A percentile compares a stretch with the other conserved stretches of the same genome.
Conservation (phyloP, 2,888 invertebrate genomes). For the Eupithecia exiguata region DNA sequence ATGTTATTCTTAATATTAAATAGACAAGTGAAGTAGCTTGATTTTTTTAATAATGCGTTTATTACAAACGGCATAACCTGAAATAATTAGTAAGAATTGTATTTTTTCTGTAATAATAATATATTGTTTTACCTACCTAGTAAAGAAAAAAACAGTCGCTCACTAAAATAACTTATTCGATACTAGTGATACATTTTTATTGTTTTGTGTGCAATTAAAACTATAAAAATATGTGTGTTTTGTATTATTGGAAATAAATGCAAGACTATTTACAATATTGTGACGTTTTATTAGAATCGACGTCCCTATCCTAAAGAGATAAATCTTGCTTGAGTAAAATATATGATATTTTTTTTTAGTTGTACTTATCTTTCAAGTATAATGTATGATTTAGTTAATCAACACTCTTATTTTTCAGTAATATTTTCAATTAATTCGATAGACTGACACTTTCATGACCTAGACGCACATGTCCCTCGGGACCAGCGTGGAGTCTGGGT, state of each 20-base stretch:
- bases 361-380: slow-evolving; percentile 3
- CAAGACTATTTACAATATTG: slow-evolving; percentile 18
- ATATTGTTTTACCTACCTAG: neutral
- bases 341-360: neutral
- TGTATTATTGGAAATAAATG: slow-evolving; percentile 24
- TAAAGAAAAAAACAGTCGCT: slow-evolving; percentile 4
- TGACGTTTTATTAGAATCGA: slow-evolving; percentile 1
- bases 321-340: neutral
- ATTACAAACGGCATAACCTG: slow-evolving; percentile 20
- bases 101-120: neutral
- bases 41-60: slow-evolving; percentile 29
- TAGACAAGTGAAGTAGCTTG: slow-evolving; percentile 28
- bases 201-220: neutral
- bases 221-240: neutral
- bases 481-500: no score
- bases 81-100: neutral
- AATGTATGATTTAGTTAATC: neutral
- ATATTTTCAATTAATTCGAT: neutral
- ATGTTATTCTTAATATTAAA: slow-evolving; percentile 44
- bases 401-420: neutral
- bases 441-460: no score
- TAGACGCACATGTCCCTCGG: no score
- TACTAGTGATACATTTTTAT: neutral
- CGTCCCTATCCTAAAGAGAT: neutral
- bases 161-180: neutral